Evolutionary conservation across 2,113 vertebrate species (phyloP).

Genomic region (Chamaea fasciata): DNA sequence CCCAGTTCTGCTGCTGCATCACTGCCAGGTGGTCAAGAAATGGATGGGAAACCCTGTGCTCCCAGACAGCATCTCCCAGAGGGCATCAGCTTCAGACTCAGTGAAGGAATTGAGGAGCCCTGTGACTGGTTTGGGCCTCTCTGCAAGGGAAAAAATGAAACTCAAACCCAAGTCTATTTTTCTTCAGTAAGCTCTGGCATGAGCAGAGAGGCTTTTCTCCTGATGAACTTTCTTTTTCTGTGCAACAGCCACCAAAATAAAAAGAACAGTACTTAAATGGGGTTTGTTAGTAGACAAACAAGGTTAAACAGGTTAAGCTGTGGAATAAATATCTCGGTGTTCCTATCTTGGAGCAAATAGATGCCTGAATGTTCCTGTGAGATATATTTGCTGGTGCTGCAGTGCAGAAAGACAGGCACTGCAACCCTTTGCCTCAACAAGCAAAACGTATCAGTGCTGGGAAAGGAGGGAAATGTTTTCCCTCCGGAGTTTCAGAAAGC

Average conservation of each 20-base stretch:
- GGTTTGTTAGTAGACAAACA: neutral
- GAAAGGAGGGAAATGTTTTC: neutral
- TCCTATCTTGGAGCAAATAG: neutral
- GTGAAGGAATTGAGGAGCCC: neutral
- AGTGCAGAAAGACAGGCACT: neutral
- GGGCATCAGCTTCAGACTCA: neutral
- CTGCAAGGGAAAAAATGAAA: neutral
- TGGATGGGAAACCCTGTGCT: neutral
- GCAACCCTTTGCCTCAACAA: neutral
- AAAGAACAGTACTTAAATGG: slow-evolving; percentile 2
- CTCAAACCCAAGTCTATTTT: neutral
- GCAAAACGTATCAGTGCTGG: neutral
- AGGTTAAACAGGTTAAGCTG: slow-evolving; percentile 1
- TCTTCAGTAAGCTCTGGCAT: neutral
- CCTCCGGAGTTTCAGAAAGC: neutral
- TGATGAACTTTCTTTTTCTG: neutral
- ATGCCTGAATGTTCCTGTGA: neutral
- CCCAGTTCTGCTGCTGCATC: neutral
- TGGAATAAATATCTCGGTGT: neutral
- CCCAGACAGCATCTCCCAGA: neutral
- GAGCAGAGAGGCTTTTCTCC: neutral
- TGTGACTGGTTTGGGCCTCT: neutral
- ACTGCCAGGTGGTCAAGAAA: neutral
- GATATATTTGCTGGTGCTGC: neutral
- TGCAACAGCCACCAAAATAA: neutral